Percentiles rank a stretch among this genome's conserved stretches.
phyloP scores from a whole-genome alignment of 2,113 vertebrate species.

The Colossoma macropomum region DNA sequence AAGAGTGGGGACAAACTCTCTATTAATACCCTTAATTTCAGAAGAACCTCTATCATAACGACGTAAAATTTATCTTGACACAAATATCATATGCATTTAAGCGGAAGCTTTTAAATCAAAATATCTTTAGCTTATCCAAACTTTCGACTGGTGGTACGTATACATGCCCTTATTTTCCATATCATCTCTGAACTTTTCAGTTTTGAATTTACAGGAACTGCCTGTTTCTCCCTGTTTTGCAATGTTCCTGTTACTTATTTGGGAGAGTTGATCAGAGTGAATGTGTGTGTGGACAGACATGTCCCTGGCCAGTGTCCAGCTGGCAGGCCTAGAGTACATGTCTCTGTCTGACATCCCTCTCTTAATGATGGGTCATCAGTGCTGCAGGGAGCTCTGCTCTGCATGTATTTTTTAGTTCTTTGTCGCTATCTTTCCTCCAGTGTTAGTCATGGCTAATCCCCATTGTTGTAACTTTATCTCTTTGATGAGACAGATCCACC shows the following conservation, averaged over 20 bases:
- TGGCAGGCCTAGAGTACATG: conserved; percentile 30
- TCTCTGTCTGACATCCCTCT: conserved; percentile 30
- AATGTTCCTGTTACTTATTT: background rate
- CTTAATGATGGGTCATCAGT: conserved; percentile 38
- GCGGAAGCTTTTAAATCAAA: too few relatives aligned
- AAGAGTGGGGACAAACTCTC: too few relatives aligned
- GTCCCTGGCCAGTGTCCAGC: conserved; percentile 33
- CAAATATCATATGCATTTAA: too few relatives aligned
- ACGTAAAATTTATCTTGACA: too few relatives aligned
- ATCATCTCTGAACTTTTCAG: too few relatives aligned
- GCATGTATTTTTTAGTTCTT: background rate
- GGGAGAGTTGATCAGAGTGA: background rate
- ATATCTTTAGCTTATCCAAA: too few relatives aligned
- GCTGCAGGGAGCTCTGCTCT: conserved; percentile 29
- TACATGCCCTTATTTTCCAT: background rate
- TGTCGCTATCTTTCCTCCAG: background rate
- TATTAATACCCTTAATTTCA: too few relatives aligned
- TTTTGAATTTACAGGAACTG: background rate
- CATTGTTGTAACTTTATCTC: background rate
- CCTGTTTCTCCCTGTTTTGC: background rate
- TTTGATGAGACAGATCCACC: background rate
- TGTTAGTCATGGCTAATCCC: background rate
- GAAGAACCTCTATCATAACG: too few relatives aligned
- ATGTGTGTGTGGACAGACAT: background rate
- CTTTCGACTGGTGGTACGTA: background rate